Base-by-base conservation (phyloP, 2,113 vertebrate species). In the Seriola aureovittata region DNA sequence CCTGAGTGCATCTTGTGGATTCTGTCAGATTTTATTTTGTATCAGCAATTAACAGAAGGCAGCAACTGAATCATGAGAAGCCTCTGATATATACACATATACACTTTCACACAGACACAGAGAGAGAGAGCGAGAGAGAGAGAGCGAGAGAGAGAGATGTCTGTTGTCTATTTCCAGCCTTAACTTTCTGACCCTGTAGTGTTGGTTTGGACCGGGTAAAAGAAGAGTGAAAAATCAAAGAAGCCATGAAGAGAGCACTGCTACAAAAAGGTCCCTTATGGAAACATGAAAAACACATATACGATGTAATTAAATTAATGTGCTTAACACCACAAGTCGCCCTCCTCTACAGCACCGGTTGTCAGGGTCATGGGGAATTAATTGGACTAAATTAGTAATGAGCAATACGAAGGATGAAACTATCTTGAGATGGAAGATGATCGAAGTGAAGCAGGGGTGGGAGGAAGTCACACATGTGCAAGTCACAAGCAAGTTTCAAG, bases 21-120 rank as follows among this genome's bases (percentile, higher is more conserved):
- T 80, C 71, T 69, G 54, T 88, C 85, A 80, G 67, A 88, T 85
- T 87, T 71, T 68, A 55, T 63, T 86, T 84, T 70, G 63, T 72
- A 65, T 78, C 71, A 67, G 67, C 84, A 90, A 83, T 90, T 89
- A 88, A 78, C 71, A 60, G 64, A 60, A 40, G 67, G 19, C 78
- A 80, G 66, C 40, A 72, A 76, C 29, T 54, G 68, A 75, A 50
- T 71, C 59, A 36, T 3, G 14, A 78, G 80, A 80, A 52, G 34
- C 62, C 58, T 76, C 29, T 57, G 63, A 74, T 29, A 29, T 29
- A 29, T 29, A 29, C 29, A 29, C 29, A 29, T 29, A 29, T 29
- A 29, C 29, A 29, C 29, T 29, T 29, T 29, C 29, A 29, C 29
- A 29, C 29, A 29, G 29, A 29, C 29, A 29, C 2, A 29, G 29